phyloP scores from a whole-genome alignment of 2,113 vertebrate species.

The Micronycteris hirsuta region DNA sequence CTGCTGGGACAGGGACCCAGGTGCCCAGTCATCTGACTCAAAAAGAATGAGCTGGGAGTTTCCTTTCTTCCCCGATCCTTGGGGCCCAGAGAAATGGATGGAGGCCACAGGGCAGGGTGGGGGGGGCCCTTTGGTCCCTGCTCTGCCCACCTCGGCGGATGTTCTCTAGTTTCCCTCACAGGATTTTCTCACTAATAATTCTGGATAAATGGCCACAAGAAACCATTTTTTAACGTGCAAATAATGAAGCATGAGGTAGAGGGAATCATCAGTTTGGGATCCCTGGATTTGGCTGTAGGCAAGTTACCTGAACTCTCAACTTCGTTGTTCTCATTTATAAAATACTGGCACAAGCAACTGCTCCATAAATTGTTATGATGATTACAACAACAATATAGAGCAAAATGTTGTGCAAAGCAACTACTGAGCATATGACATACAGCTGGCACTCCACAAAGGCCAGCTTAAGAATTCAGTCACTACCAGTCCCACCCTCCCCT shows the following conservation, averaged over 20 bases:
- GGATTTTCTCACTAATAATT: background rate
- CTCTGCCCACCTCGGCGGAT: rapidly evolving
- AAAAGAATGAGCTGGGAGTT: too few relatives aligned
- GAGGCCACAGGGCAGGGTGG: rapidly evolving
- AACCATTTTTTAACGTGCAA: background rate
- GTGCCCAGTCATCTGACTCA: background rate
- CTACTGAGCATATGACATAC: background rate
- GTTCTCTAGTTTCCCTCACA: background rate
- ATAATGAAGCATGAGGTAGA: background rate
- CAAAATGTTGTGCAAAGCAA: background rate
- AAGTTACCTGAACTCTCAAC: background rate
- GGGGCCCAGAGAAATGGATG: background rate
- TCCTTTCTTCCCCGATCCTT: background rate
- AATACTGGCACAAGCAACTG: background rate
- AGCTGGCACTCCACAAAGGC: background rate
- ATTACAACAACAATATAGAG: background rate
- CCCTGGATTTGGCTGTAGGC: background rate
- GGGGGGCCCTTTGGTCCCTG: background rate
- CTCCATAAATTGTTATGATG: background rate
- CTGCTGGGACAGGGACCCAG: background rate
- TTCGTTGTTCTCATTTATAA: background rate
- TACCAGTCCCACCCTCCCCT: too few relatives aligned
- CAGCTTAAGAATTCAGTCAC: background rate
- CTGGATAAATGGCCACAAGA: background rate
- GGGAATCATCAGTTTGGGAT: background rate